Evolutionary conservation across 1,140 invertebrate species (phyloP).

Genomic region (Ceratina japonica): DNA sequence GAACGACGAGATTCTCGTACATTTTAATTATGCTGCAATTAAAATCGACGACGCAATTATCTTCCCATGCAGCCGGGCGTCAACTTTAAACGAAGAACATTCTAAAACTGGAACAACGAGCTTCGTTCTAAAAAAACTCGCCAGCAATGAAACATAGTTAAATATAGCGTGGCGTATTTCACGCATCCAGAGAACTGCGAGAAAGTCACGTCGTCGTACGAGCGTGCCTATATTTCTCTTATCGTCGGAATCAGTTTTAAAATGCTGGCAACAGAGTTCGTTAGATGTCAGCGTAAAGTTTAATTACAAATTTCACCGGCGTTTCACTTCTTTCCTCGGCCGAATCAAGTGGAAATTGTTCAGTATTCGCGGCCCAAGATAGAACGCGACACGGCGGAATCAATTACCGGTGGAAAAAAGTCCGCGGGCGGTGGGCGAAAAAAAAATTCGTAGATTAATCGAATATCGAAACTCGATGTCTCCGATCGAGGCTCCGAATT

Average conservation of each 20-base stretch:
- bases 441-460: slow-evolving; percentile 29
- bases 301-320: too few species aligned
- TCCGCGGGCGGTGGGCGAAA: neutral
- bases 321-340: neutral
- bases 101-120: neutral
- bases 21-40: neutral
- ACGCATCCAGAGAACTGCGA: too few species aligned
- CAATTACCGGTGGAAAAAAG: slow-evolving; percentile 4
- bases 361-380: neutral
- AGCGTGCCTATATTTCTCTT: neutral
- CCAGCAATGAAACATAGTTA: neutral
- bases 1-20: too few species aligned
- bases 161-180: too few species aligned
- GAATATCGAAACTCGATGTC: slow-evolving; percentile 20
- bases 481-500: neutral
- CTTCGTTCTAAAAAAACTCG: neutral
- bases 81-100: neutral
- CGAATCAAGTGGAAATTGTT: slow-evolving; percentile 7
- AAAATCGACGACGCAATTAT: neutral
- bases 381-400: neutral
- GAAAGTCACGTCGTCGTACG: too few species aligned
- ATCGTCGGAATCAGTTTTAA: too few species aligned
- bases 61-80: neutral
- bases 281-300: too few species aligned
- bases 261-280: too few species aligned